These are phyloP conservation scores for Zelleria hepariella DNA, from an alignment of 2,888 invertebrate species.

Conservation along the genomic window DNA sequence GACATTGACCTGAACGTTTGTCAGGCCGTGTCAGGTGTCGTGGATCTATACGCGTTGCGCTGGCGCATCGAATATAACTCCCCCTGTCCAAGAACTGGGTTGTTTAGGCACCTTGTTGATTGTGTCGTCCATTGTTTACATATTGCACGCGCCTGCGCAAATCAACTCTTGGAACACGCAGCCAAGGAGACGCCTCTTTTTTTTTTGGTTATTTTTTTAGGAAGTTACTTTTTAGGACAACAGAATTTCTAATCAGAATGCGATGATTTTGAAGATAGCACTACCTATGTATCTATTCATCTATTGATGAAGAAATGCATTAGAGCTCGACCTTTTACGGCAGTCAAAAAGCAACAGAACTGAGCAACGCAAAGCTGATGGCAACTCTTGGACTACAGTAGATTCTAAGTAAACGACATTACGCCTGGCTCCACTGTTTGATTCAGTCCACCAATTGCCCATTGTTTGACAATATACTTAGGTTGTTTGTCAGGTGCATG, in stretches of 20 bases:
- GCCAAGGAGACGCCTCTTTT: neutral
- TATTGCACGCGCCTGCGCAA: neutral
- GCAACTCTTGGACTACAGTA: neutral
- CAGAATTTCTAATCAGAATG: no score
- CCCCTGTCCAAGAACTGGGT: neutral
- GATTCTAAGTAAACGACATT: neutral
- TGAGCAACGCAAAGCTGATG: neutral
- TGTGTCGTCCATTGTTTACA: neutral
- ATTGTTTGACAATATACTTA: neutral
- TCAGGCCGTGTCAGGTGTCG: neutral
- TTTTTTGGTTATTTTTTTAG: no score
- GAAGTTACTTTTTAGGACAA: no score
- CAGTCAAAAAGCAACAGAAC: no score
- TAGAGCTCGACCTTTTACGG: no score
- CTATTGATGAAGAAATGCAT: no score
- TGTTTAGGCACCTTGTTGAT: neutral
- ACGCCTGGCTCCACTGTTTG: neutral
- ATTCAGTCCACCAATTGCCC: neutral
- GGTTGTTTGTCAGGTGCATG: no score
- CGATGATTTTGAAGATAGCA: no score
- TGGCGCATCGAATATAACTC: neutral
- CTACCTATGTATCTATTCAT: no score
- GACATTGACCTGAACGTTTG: neutral
- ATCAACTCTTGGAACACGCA: neutral
- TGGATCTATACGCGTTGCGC: neutral